Evolutionary conservation across 1,140 invertebrate genomes (phyloP).

Genomic region (Marisa cornuarietis): DNA sequence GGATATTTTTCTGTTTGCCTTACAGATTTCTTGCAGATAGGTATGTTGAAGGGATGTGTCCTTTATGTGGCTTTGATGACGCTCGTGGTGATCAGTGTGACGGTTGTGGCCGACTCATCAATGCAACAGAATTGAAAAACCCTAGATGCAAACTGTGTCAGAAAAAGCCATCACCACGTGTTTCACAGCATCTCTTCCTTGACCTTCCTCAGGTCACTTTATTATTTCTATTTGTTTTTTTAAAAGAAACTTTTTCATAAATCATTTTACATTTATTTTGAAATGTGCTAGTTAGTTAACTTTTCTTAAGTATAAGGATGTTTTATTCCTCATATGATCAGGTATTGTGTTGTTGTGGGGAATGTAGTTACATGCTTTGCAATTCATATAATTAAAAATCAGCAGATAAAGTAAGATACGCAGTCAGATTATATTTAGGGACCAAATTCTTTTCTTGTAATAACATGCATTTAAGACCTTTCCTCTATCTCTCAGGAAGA

Average conservation of each 20-base stretch:
- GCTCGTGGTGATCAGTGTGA: conserved; percentile 99
- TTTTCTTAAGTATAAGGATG: too few species aligned
- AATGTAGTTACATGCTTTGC: too few species aligned
- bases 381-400: too few species aligned
- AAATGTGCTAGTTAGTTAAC: too few species aligned
- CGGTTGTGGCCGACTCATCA: conserved; percentile 95
- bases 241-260: neutral
- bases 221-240: conserved; percentile 31
- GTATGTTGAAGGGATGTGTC: conserved; percentile 98
- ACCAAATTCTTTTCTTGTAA: too few species aligned
- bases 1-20: conserved; percentile 12
- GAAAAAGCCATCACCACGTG: conserved; percentile 77
- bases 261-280: too few species aligned
- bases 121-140: conserved; percentile 88
- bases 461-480: too few species aligned
- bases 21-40: conserved; percentile 76
- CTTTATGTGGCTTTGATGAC: conserved; percentile 90
- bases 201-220: conserved; percentile 82
- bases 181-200: conserved; percentile 91
- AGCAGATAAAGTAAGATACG: too few species aligned
- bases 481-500: too few species aligned
- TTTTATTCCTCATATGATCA: too few species aligned
- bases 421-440: too few species aligned
- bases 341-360: too few species aligned
- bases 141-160: conserved; percentile 94